Percentiles rank a stretch among this genome's conserved stretches.
phyloP scores from a whole-genome alignment of 2,113 vertebrate species.

The Saimiri boliviensis region DNA sequence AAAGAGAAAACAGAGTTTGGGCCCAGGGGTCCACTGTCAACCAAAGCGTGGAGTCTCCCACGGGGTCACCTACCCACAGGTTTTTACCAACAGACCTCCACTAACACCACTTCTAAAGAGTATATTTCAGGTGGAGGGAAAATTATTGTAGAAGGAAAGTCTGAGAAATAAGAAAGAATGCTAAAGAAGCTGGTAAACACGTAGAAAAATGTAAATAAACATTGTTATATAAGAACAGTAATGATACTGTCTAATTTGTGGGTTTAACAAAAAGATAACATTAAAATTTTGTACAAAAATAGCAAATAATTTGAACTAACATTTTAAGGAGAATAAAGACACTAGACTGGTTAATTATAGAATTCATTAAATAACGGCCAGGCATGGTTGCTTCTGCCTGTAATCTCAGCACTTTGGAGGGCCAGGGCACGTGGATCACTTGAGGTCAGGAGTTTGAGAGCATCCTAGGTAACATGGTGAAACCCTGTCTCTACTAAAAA shows the following conservation, averaged over 20 bases:
- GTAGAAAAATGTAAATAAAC: not conserved
- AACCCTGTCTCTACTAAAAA: no score
- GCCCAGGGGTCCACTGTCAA: no score
- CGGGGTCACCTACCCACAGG: no score
- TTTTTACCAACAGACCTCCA: not conserved
- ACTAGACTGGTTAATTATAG: not conserved
- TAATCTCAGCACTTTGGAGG: no score
- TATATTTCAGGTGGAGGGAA: not conserved
- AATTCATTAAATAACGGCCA: not conserved
- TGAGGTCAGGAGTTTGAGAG: no score
- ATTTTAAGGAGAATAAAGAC: not conserved
- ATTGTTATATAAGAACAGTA: not conserved
- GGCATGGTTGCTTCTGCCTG: no score
- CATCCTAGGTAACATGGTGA: no score
- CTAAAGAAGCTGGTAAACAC: not conserved
- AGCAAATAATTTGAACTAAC: not conserved
- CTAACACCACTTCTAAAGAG: not conserved
- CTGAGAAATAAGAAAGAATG: not conserved
- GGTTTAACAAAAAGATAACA: not conserved
- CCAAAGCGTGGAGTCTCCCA: no score
- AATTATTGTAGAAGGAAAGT: not conserved
- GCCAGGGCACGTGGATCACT: no score
- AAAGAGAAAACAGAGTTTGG: no score
- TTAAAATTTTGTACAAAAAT: not conserved
- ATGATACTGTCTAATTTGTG: not conserved